phyloP scores from a whole-genome alignment of 2,797 vertebrate species.

The Setipinna tenuifilis region DNA sequence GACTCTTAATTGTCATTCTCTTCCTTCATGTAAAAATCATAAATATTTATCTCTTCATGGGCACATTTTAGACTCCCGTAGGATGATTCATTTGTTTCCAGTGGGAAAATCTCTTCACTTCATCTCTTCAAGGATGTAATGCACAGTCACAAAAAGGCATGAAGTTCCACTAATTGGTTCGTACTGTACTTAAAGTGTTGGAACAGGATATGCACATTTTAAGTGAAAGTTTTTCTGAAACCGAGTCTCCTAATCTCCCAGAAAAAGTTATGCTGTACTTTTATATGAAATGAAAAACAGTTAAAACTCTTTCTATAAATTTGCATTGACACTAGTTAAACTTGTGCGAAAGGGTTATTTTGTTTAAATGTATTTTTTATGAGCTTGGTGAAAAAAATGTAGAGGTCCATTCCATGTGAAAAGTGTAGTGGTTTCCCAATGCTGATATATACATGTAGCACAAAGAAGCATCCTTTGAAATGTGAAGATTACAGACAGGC shows the following conservation, averaged over 20 bases:
- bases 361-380: neutral
- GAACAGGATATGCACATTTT: neutral
- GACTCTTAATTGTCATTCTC: neutral
- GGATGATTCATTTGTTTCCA: neutral
- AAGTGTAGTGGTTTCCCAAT: neutral
- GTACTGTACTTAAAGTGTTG: neutral
- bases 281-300: neutral
- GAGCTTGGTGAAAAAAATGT: neutral
- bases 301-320: neutral
- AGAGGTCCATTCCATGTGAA: neutral
- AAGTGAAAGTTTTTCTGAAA: neutral
- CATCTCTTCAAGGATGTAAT: neutral
- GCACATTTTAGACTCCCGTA: neutral
- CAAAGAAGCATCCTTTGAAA: neutral
- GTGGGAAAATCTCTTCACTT: neutral
- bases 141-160: neutral
- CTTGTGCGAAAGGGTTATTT: neutral
- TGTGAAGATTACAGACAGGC: neutral
- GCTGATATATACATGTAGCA: neutral
- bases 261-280: neutral
- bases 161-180: conserved; percentile 4
- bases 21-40: neutral
- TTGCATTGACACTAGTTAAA: neutral
- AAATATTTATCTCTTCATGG: neutral
- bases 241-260: neutral